These are phyloP conservation scores for Grapholita molesta DNA, from an alignment of 1,140 invertebrate genomes.

Conservation along the genomic window DNA sequence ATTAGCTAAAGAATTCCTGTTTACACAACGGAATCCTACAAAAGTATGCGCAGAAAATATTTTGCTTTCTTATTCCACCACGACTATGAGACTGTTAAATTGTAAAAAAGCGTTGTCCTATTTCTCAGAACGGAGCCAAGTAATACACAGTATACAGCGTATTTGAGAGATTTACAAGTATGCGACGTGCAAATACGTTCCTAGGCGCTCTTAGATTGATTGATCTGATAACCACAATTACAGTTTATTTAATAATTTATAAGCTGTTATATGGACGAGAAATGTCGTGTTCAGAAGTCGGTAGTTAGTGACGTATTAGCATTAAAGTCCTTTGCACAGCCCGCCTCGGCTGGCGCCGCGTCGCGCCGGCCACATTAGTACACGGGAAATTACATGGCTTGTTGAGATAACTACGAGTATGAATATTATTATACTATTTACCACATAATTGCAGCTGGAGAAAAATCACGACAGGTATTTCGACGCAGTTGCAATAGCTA, in stretches of 20 bases:
- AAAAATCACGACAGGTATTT: constrained; percentile 32
- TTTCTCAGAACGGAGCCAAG: constrained; percentile 6
- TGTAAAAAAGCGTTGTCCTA: neutral
- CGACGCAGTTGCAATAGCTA: neutral
- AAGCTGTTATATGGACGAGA: constrained; percentile 56
- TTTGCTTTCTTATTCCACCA: neutral
- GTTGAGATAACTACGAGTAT: constrained; percentile 58
- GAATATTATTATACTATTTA: constrained; percentile 66
- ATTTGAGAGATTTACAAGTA: constrained; percentile 17
- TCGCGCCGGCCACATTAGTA: constrained; percentile 61
- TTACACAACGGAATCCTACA: neutral
- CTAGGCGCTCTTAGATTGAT: constrained; percentile 48
- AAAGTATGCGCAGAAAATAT: neutral
- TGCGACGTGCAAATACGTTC: constrained; percentile 29
- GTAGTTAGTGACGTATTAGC: constrained; percentile 56
- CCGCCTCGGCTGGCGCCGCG: constrained; percentile 61
- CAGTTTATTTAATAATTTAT: constrained; percentile 68
- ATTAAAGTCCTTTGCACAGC: constrained; percentile 62
- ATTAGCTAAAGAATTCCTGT: neutral
- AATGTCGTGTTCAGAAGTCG: constrained; percentile 44
- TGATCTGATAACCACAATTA: constrained; percentile 55
- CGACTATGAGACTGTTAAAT: neutral
- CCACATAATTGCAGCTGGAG: constrained; percentile 54
- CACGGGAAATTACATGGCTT: constrained; percentile 68
- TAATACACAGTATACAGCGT: neutral